Evolutionary conservation across 64 coral and sea anemone genomes (phyloP).

Genomic region (Orbicella faveolata): DNA sequence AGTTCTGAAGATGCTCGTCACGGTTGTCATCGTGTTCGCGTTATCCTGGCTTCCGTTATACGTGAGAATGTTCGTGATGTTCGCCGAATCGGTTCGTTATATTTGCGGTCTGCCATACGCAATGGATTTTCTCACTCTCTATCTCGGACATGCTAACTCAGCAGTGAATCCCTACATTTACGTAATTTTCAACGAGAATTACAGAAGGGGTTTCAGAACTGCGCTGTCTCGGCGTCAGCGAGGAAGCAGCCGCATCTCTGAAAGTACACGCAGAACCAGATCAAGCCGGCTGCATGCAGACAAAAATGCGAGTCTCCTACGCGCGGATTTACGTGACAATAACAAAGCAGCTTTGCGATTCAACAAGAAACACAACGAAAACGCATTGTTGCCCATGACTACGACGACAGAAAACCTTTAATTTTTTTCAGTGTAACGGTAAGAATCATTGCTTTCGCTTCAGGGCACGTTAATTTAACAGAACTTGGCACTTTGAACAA

Average conservation of each 20-base stretch:
- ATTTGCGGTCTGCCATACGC: conserved; percentile 56
- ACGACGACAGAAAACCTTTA: conserved; percentile 26
- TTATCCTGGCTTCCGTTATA: conserved; percentile 64
- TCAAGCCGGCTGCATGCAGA: background rate
- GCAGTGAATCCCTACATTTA: conserved; percentile 63
- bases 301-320: background rate
- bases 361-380: background rate
- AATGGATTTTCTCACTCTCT: conserved; percentile 59
- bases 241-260: background rate
- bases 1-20: conserved; percentile 70
- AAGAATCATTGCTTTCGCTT: too few relatives aligned
- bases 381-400: background rate
- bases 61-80: conserved; percentile 67
- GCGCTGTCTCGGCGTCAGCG: background rate
- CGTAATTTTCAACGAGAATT: conserved; percentile 80
- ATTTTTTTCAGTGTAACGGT: background rate
- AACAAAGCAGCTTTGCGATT: background rate
- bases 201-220: conserved; percentile 52
- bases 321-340: background rate
- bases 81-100: conserved; percentile 21
- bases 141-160: conserved; percentile 55
- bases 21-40: conserved; percentile 61
- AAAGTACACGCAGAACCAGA: conserved; percentile 3
- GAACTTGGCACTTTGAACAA: too few relatives aligned
- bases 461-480: too few relatives aligned